A percentile compares a stretch with the other conserved stretches of the same genome.
Evolutionary conservation across 2,888 invertebrate genomes (phyloP).

Genomic region (Cetonia aurata): DNA sequence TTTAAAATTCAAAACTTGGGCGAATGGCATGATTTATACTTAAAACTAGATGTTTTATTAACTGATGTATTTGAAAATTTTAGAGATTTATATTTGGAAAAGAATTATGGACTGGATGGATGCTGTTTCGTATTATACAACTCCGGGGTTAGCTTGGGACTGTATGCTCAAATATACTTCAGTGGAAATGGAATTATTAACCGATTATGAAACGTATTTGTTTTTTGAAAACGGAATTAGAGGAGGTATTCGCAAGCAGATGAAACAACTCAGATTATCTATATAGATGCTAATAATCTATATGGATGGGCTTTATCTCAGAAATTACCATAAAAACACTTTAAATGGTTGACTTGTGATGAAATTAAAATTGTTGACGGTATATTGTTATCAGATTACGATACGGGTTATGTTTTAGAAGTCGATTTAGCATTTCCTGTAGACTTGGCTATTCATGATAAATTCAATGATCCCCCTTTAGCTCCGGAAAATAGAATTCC

Average conservation of each 20-base stretch:
- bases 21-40: constrained; percentile 52
- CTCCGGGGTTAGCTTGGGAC: constrained; percentile 53
- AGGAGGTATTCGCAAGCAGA: constrained; percentile 21
- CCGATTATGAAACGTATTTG: neutral
- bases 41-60: constrained; percentile 55
- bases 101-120: constrained; percentile 55
- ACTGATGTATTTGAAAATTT: constrained; percentile 58
- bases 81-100: constrained; percentile 49
- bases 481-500: constrained; percentile 9
- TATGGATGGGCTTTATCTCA: neutral
- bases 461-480: constrained; percentile 41
- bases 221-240: constrained; percentile 27
- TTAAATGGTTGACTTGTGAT: constrained; percentile 16
- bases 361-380: constrained; percentile 38
- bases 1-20: neutral
- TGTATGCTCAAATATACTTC: constrained; percentile 50
- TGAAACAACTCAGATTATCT: neutral
- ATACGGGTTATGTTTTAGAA: constrained; percentile 46
- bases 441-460: constrained; percentile 47
- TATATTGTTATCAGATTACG: constrained; percentile 15
- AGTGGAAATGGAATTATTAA: neutral
- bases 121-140: constrained; percentile 52
- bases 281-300: neutral
- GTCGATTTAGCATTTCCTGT: constrained; percentile 47
- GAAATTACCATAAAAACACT: constrained; percentile 5